Percentiles rank a stretch among this genome's conserved stretches.
Conservation (phyloP, 23 tunicate genomes). For the Trididemnum clinides region DNA sequence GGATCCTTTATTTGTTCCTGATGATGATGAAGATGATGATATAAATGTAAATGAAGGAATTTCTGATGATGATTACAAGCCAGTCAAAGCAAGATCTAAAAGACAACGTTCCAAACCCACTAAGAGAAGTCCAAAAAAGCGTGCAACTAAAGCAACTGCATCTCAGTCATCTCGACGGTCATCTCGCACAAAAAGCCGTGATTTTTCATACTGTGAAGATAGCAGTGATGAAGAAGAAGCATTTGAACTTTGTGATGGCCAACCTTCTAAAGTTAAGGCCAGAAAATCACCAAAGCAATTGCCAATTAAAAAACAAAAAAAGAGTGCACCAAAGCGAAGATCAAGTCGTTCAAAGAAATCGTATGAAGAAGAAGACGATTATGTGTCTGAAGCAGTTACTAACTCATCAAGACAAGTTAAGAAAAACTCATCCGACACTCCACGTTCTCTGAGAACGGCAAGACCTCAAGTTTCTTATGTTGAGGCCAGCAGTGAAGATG, state of each 20-base stretch:
- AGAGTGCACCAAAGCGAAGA: neutral
- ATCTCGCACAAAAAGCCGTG: neutral
- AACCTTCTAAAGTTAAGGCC: neutral
- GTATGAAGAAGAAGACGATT: too few relatives aligned
- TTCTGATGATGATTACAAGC: neutral
- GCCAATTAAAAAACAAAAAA: neutral
- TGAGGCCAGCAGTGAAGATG: neutral
- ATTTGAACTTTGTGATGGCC: conserved; percentile 20
- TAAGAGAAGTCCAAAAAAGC: neutral
- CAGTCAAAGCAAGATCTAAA: neutral
- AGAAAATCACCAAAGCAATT: neutral
- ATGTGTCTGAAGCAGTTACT: neutral
- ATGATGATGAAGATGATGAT: neutral
- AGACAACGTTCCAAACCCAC: neutral
- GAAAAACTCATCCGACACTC: neutral
- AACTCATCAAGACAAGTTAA: neutral
- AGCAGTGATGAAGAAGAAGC: conserved; percentile 13
- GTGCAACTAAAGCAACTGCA: neutral
- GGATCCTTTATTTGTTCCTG: neutral
- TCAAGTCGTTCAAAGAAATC: neutral
- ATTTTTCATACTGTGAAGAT: neutral
- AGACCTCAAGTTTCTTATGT: neutral
- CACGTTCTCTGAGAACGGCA: neutral
- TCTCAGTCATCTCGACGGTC: neutral
- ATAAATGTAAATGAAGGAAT: neutral